Percentiles rank a stretch among this genome's conserved stretches.
These are phyloP conservation scores for Melanotaenia boesemani DNA, from an alignment of 2,797 vertebrate species.

Conservation along the genomic window DNA sequence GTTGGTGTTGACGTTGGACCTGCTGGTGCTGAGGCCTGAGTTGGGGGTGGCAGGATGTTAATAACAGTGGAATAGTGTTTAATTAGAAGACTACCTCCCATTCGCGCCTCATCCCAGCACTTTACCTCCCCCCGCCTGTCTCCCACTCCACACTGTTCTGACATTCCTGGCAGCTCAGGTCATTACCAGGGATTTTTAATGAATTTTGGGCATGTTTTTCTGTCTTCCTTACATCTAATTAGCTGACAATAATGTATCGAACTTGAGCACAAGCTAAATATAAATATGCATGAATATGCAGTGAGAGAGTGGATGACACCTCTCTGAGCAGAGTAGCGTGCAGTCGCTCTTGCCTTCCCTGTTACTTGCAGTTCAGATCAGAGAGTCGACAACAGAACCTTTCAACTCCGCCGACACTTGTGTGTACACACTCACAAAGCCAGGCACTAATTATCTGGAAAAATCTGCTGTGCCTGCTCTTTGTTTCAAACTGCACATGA, in stretches of 20 bases:
- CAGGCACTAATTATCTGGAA: constrained; percentile 79
- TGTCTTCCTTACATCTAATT: constrained; percentile 98
- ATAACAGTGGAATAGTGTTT: constrained; percentile 99
- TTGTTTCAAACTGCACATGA: constrained; percentile 72
- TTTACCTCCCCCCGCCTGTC: constrained; percentile 83
- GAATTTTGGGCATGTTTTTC: constrained; percentile 95
- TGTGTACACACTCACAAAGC: constrained; percentile 61
- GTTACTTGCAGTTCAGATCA: constrained; percentile 83
- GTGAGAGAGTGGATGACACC: constrained; percentile 86
- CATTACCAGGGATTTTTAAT: constrained; percentile 95
- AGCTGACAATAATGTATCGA: constrained; percentile 99
- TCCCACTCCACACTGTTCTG: constrained; percentile 91
- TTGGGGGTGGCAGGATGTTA: constrained; percentile 94
- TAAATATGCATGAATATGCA: constrained; percentile 99
- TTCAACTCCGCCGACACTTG: constrained; percentile 69
- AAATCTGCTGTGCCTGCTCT: constrained; percentile 66
- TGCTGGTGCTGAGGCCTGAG: constrained; percentile 90
- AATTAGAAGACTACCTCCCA: constrained; percentile 96
- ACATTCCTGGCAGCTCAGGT: constrained; percentile 98
- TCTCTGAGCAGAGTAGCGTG: constrained; percentile 83
- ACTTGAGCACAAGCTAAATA: constrained; percentile 93
- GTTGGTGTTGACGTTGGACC: constrained; percentile 82
- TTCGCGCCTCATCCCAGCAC: constrained; percentile 89
- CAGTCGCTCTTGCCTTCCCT: constrained; percentile 70
- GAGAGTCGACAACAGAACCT: constrained; percentile 79